Evolutionary conservation across 2,888 invertebrate genomes (phyloP).

Genomic region (Priapulus caudatus): DNA sequence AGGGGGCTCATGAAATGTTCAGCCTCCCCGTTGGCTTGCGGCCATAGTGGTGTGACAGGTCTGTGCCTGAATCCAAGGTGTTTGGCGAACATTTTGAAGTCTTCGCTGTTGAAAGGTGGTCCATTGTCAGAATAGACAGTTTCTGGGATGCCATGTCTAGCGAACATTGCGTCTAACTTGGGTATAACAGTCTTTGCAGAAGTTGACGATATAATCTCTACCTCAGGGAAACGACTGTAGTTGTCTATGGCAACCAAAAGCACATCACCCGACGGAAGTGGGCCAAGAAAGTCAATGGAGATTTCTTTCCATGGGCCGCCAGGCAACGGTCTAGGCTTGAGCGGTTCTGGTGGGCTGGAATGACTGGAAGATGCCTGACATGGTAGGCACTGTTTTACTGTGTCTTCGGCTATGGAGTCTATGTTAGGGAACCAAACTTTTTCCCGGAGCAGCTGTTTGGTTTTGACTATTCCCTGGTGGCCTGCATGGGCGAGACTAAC

Average conservation of each 20-base stretch:
- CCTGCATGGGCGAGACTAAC: background rate
- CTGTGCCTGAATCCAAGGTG: background rate
- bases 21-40: background rate
- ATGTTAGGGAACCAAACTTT: conserved; percentile 3
- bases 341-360: background rate
- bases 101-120: background rate
- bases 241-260: conserved; percentile 1
- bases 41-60: background rate
- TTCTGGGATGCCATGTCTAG: too few species aligned
- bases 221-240: background rate
- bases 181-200: background rate
- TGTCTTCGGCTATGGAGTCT: background rate
- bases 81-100: background rate
- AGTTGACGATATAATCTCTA: background rate
- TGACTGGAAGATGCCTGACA: background rate
- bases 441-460: background rate
- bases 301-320: background rate
- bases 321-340: background rate
- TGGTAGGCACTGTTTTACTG: background rate
- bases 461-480: background rate
- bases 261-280: background rate
- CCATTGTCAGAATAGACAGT: background rate
- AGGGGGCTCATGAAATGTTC: background rate
- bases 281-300: background rate
- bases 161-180: too few species aligned